Evolutionary conservation across 2,797 vertebrate species (phyloP), one percentile per base, ranked within the genome.

Genomic region (Chaetodon trifasciatus): DNA sequence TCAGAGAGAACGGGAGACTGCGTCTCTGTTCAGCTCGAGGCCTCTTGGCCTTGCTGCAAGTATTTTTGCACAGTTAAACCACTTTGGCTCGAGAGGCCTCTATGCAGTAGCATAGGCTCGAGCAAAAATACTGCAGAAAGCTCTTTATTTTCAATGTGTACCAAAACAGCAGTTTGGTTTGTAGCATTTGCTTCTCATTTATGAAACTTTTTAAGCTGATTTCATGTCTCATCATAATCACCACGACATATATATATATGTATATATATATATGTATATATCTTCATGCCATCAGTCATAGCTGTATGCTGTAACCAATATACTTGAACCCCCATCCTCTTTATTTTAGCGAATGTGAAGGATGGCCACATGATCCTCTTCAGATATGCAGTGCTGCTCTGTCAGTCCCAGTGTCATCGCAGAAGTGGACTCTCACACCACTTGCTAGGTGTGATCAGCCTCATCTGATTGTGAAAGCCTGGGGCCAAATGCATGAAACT

Each of bases 1-100:
- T 17, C 6, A 39, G 61, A 61, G 7, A 37, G 9, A 46, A 55
- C 44, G 17, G n/a, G 50, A 55, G 21, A 4, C 37, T 75, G 24
- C 1, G 16, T 55, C 44, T 24, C 9, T 60, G 40, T 52, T 78
- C 44, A 64, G 57, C 60, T 35, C 16, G 19, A 57, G 57, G 39
- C 32, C 24, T 42, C 21, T 17, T 64, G 50, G 60, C 19, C 15
- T 67, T 21, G 53, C 24, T 19, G 65, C 15, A 21, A 10, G 21
- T 58, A 52, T 50, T 70, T 42, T 63, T 24, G 69, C 21, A 24
- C 16, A 53, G 6, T 61, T 40, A 13, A 77, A 63, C 73, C 11
- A 70, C 56, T 35, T 58, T 28, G 50, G 17, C 49, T 12, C 0
- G 11, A 21, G 19, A 50, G 15, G 15, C n/a, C 35, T 68, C n/a